A percentile compares a stretch with the other conserved stretches of the same genome.
Evolutionary conservation across 2,888 invertebrate species (phyloP).

Genomic region (Brachypterus glaber): DNA sequence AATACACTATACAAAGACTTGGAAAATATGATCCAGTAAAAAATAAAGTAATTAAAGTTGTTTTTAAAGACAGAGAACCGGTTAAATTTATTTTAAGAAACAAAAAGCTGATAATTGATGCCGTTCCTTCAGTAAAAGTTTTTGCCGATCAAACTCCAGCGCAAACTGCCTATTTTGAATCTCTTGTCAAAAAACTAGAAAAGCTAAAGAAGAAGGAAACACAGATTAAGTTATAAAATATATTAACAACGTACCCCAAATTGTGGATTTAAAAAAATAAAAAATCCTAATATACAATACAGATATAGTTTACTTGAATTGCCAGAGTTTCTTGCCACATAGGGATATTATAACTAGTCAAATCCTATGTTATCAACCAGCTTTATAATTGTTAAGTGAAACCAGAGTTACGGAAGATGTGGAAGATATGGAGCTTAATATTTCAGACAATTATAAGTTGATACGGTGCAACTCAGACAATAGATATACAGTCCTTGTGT

Average conservation of each 20-base stretch:
- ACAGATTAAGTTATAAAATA: not conserved
- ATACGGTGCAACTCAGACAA: not conserved
- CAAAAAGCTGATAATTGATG: not conserved
- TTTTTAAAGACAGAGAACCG: not conserved
- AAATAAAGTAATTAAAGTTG: not conserved
- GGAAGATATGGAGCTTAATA: not conserved
- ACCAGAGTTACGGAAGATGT: not conserved
- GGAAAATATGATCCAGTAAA: slow-evolving; percentile 3
- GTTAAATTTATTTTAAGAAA: not conserved
- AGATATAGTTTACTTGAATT: not conserved
- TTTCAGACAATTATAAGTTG: not conserved
- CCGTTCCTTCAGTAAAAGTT: not conserved
- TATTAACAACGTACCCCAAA: slow-evolving; percentile 20
- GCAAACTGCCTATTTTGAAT: not conserved
- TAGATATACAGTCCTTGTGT: not conserved
- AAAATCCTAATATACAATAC: not conserved
- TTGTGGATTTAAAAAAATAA: not conserved
- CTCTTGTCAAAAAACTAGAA: not conserved
- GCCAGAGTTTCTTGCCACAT: not conserved
- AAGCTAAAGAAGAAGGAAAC: not conserved
- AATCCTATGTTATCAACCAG: not conserved
- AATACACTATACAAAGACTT: slow-evolving; percentile 4
- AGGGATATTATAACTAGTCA: not conserved
- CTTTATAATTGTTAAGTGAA: not conserved
- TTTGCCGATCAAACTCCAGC: not conserved